Conservation (phyloP, 2,888 invertebrate species). For the Agelastica alni region DNA sequence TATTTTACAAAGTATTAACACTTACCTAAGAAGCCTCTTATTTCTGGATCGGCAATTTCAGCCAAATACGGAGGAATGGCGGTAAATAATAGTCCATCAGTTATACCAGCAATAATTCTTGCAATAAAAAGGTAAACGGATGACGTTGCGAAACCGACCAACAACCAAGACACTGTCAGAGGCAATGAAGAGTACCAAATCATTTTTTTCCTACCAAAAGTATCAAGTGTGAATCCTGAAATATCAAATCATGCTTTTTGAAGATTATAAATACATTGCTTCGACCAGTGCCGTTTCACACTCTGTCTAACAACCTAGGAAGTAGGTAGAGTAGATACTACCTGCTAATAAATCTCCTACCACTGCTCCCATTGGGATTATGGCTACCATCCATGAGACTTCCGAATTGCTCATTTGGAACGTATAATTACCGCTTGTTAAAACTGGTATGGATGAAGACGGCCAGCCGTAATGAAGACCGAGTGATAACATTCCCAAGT, state of each 20-base stretch:
- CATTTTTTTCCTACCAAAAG: conserved; percentile 67
- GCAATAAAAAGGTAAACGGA: conserved; percentile 62
- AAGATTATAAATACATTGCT: no score
- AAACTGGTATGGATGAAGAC: conserved; percentile 61
- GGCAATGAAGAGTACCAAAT: conserved; percentile 65
- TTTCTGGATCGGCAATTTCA: conserved; percentile 29
- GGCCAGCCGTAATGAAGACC: conserved; percentile 62
- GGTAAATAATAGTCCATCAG: conserved; percentile 27
- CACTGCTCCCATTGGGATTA: conserved; percentile 68
- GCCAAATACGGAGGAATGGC: conserved; percentile 24
- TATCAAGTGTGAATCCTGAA: conserved; percentile 66
- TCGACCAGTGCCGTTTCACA: no score
- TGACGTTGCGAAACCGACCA: conserved; percentile 64
- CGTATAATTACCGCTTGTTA: conserved; percentile 57
- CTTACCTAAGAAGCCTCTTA: conserved; percentile 26
- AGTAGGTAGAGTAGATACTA: no score
- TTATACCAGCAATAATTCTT: conserved; percentile 53
- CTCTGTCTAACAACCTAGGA: no score
- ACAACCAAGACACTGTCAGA: conserved; percentile 66
- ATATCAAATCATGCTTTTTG: no score
- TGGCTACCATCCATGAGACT: conserved; percentile 67
- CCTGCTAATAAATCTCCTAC: conserved; percentile 61
- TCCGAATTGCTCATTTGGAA: conserved; percentile 60
- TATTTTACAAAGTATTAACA: no score
- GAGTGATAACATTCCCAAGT: conserved; percentile 48